These are phyloP conservation scores for Lepisosteus osseus DNA, from an alignment of 2,113 vertebrate genomes.

Conservation along the genomic window DNA sequence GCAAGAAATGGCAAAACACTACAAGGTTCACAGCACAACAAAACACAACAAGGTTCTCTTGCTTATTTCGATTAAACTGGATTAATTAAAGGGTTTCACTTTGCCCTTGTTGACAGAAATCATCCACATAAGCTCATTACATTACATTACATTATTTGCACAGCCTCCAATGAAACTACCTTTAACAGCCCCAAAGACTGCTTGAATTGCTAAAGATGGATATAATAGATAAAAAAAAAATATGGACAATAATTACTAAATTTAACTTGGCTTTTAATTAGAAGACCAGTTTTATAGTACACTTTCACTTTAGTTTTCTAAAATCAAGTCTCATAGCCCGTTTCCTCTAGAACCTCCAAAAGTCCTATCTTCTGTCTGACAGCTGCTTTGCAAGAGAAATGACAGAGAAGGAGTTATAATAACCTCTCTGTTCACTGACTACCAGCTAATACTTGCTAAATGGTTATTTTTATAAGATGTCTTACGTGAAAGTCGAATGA, in stretches of 20 bases:
- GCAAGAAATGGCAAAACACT: no score
- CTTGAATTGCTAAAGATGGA: not conserved
- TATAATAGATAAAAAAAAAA: not conserved
- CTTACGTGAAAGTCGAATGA: not conserved
- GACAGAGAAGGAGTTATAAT: slow-evolving; percentile 19
- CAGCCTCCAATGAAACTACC: slow-evolving; percentile 1
- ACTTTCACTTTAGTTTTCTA: slow-evolving; percentile 17
- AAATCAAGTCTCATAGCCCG: not conserved
- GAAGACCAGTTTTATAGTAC: slow-evolving; percentile 3
- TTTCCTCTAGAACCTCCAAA: no score
- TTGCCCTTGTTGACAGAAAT: no score
- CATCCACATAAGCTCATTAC: no score
- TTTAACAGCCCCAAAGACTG: not conserved
- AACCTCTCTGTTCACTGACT: not conserved
- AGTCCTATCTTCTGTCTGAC: slow-evolving; percentile 8
- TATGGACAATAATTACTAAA: slow-evolving; percentile 17
- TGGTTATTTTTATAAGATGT: slow-evolving; percentile 10
- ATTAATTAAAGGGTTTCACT: no score
- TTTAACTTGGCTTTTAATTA: slow-evolving; percentile 14
- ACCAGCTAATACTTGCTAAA: slow-evolving; percentile 18
- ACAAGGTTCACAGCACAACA: no score
- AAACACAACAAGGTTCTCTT: no score
- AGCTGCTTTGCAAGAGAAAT: slow-evolving; percentile 15
- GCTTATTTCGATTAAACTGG: no score
- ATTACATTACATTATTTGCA: not conserved